These are phyloP conservation scores for Agelas oroides DNA, from an alignment of 37 sponge, comb jelly and placozoan species.

Conservation along the genomic window DNA sequence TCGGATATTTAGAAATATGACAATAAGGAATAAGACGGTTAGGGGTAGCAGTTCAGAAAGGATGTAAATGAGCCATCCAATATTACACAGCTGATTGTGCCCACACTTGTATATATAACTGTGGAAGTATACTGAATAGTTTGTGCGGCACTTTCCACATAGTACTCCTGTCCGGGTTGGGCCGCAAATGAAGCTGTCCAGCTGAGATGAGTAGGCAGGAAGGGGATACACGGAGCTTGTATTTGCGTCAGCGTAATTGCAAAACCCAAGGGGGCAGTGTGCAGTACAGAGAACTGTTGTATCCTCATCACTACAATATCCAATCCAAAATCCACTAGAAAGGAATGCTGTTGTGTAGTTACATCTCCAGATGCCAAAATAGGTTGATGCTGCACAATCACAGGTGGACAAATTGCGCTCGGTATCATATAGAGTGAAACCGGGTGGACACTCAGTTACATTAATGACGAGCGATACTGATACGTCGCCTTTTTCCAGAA, in stretches of 20 bases:
- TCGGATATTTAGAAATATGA: conserved; percentile 34
- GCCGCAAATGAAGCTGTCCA: conserved; percentile 33
- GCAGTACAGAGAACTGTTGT: neutral
- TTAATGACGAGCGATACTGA: neutral
- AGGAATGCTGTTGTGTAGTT: neutral
- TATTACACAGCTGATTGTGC: conserved; percentile 5
- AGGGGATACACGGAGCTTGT: neutral
- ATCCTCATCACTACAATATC: neutral
- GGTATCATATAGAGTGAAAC: neutral
- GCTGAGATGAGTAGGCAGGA: neutral
- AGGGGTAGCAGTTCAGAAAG: conserved; percentile 47
- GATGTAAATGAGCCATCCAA: conserved; percentile 38
- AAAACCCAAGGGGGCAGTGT: conserved; percentile 38
- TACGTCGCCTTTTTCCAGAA: neutral
- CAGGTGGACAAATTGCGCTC: neutral
- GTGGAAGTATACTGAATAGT: conserved; percentile 38
- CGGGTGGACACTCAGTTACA: conserved; percentile 9
- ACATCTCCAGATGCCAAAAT: neutral
- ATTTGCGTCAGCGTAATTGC: neutral
- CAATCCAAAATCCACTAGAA: neutral
- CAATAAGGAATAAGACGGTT: conserved; percentile 19
- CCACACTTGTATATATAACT: conserved; percentile 14
- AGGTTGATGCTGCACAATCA: neutral
- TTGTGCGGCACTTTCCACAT: conserved; percentile 36
- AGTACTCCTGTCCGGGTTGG: conserved; percentile 21